Conservation (phyloP, 2,113 vertebrate species). For the Colinus virginianus region DNA sequence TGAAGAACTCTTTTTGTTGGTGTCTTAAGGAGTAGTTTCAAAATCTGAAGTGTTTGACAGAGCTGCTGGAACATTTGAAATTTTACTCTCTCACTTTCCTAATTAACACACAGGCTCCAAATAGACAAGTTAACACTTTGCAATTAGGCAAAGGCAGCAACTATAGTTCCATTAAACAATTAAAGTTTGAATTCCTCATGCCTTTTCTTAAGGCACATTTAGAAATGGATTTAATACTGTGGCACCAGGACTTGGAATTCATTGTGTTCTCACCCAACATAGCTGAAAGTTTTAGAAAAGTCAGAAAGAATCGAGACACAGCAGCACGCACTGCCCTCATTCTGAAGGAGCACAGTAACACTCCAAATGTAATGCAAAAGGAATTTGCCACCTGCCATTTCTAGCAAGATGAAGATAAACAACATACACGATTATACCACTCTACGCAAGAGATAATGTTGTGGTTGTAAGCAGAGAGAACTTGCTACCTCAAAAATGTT, state of each 20-base stretch:
- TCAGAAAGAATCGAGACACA: background rate
- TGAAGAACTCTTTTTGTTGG: slow-evolving; percentile 68
- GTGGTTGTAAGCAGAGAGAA: background rate
- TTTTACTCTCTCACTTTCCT: slow-evolving; percentile 59
- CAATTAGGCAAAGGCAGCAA: slow-evolving; percentile 23
- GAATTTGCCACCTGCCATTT: background rate
- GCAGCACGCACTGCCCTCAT: background rate
- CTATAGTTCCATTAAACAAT: slow-evolving; percentile 2
- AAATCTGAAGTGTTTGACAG: slow-evolving; percentile 68
- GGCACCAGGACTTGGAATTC: background rate
- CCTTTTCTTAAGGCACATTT: slow-evolving; percentile 12
- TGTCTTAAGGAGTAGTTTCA: slow-evolving; percentile 54
- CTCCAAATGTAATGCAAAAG: background rate
- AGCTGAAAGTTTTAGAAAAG: background rate
- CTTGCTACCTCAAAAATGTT: background rate
- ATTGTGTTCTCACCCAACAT: background rate
- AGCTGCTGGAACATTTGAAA: slow-evolving; percentile 70
- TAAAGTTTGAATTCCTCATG: background rate
- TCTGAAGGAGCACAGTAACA: background rate
- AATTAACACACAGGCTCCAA: slow-evolving; percentile 63
- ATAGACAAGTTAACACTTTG: slow-evolving; percentile 48
- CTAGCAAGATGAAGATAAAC: background rate
- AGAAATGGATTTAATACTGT: background rate
- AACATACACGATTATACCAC: background rate
- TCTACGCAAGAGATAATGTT: background rate